Base-by-base conservation (phyloP, 2,888 invertebrate genomes). In the Phasia obesa region DNA sequence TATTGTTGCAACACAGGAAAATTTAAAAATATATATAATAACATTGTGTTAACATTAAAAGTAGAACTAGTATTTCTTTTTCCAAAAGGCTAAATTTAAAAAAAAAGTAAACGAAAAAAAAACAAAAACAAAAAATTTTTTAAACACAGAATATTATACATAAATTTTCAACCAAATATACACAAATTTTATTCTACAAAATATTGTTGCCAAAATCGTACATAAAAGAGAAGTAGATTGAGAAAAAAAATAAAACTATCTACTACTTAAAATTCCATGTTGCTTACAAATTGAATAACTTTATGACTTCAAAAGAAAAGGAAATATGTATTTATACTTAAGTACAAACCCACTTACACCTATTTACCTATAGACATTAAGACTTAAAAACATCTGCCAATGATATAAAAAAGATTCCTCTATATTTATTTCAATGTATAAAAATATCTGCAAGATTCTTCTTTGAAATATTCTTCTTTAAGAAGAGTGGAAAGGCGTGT, bases 221-320 rank as follows among this genome's bases (percentile, higher is more conserved):
- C 27, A 4, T 27, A 4, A 27, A 4, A n/a, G n/a, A n/a, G n/a
- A n/a, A n/a, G n/a, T n/a, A 27, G 3, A 27, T 27, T 27, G 57
- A 19, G 21, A 35, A 60, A 42, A 19, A 78, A 79, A 76, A 47
- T 25, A 76, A 79, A 79, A 83, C 71, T 67, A 84, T 81, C 75
- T 78, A 49, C 84, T 84, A 84, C 85, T 85, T 85, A 84, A 84
- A 85, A 85, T 85, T 84, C 81, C 84, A 84, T 84, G 80, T 80
- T 84, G 76, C 84, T 80, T 80, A 84, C 81, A 85, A 85, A 85
- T 84, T 85, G 81, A 81, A 85, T 84, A 84, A 85, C 84, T 85
- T 83, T 75, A 84, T 81, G 83, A 79, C 83, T 79, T 78, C 74
- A 84, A 85, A 85, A 77, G 65, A 65, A 79, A 82, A 67, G 11